These are phyloP conservation scores for Magallana angulata DNA, from an alignment of 1,140 invertebrate genomes.

Conservation along the genomic window DNA sequence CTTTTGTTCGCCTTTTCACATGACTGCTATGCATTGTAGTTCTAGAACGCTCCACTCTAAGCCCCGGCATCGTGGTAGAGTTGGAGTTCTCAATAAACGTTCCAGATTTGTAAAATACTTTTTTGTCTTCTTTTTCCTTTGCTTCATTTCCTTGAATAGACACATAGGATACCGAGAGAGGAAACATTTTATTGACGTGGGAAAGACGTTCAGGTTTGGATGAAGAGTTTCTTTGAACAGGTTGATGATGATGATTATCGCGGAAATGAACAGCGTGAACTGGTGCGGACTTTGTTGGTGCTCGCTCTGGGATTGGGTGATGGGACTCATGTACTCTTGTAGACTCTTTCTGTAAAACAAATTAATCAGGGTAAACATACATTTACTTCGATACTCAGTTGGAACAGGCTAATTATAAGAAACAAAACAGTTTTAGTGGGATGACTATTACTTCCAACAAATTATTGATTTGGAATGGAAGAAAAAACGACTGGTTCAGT, in stretches of 20 bases:
- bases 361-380: too few species aligned
- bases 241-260: conserved; percentile 16
- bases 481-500: too few species aligned
- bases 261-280: conserved; percentile 30
- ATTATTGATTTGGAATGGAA: too few species aligned
- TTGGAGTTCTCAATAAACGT: conserved; percentile 41
- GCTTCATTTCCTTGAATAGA: conserved; percentile 61
- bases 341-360: conserved; percentile 20
- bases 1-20: background rate
- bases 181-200: conserved; percentile 56
- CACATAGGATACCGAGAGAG: conserved; percentile 64
- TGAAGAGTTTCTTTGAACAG: background rate
- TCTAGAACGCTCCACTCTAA: conserved; percentile 49
- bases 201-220: background rate
- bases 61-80: background rate
- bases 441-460: too few species aligned
- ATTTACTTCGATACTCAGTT: too few species aligned
- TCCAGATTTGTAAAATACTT: conserved; percentile 28
- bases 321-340: background rate
- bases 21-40: conserved; percentile 42
- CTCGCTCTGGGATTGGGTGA: background rate
- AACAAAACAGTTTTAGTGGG: too few species aligned
- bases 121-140: conserved; percentile 31
- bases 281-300: background rate
- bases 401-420: too few species aligned